phyloP scores from a whole-genome alignment of 1,140 invertebrate species.

The Caenorhabditis brenneri region DNA sequence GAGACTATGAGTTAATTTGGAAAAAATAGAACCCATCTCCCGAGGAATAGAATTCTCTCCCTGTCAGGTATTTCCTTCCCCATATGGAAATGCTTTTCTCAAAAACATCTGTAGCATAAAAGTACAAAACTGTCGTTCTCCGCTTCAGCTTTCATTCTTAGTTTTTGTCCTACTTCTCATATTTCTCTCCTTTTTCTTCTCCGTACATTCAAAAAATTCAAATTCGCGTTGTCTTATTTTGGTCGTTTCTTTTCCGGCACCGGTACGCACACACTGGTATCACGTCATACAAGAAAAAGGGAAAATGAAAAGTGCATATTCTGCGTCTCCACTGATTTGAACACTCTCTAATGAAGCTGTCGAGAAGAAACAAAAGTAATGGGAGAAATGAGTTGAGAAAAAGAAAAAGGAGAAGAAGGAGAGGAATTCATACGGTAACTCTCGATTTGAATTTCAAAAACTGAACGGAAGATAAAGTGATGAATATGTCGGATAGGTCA shows the following conservation, averaged over 20 bases:
- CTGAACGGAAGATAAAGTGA: no score
- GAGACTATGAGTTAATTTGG: no score
- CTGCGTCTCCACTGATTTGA: neutral
- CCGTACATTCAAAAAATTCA: neutral
- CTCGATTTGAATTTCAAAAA: no score
- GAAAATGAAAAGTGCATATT: constrained; percentile 17
- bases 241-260: neutral
- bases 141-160: neutral
- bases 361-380: neutral
- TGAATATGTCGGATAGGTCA: no score
- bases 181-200: neutral
- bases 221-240: constrained; percentile 31
- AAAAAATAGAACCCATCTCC: no score
- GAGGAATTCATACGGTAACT: no score
- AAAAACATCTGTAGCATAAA: constrained; percentile 26
- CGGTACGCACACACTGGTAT: constrained; percentile 6
- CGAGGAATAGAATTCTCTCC: neutral
- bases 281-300: constrained; percentile 28
- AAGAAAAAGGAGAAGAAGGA: neutral
- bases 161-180: constrained; percentile 20
- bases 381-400: neutral
- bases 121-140: neutral
- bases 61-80: no score
- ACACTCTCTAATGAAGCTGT: neutral
- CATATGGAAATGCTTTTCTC: no score